Evolutionary conservation across 2,113 vertebrate genomes (phyloP).

Genomic region (Globicephala melas): DNA sequence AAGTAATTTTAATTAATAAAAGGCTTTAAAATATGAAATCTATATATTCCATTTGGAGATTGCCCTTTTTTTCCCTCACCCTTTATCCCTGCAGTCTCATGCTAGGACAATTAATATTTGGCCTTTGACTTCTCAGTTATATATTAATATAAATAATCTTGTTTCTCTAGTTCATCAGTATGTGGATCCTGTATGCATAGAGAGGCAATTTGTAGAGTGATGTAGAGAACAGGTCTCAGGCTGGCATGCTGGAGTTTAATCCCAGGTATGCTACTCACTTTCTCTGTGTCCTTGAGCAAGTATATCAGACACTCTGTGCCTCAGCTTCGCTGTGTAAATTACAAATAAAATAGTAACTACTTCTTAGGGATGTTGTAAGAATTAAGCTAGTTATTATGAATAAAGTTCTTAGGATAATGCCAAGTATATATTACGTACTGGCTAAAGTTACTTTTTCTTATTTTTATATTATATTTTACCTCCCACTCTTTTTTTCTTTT

Average conservation of each 20-base stretch:
- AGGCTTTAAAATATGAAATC: neutral
- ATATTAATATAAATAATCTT: neutral
- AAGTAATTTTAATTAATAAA: neutral
- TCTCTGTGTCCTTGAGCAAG: neutral
- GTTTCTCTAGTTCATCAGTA: neutral
- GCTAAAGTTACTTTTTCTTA: neutral
- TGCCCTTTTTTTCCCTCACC: neutral
- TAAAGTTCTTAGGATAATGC: neutral
- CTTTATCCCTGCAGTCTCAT: neutral
- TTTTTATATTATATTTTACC: neutral
- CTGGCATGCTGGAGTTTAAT: neutral
- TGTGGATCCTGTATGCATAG: neutral
- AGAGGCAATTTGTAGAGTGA: neutral
- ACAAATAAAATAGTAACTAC: neutral
- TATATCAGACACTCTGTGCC: neutral
- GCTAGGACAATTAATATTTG: neutral
- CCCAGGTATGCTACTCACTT: neutral
- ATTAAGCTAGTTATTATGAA: neutral
- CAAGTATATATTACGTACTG: neutral
- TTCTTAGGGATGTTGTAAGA: neutral
- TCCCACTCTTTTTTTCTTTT: neutral
- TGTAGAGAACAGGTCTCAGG: neutral
- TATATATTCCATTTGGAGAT: neutral
- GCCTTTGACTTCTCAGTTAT: neutral
- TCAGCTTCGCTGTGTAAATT: neutral